Percentiles rank a stretch among this genome's conserved stretches.
These are phyloP conservation scores for Cyprinodon diabolis DNA, from an alignment of 2,797 vertebrate genomes.

Conservation along the genomic window DNA sequence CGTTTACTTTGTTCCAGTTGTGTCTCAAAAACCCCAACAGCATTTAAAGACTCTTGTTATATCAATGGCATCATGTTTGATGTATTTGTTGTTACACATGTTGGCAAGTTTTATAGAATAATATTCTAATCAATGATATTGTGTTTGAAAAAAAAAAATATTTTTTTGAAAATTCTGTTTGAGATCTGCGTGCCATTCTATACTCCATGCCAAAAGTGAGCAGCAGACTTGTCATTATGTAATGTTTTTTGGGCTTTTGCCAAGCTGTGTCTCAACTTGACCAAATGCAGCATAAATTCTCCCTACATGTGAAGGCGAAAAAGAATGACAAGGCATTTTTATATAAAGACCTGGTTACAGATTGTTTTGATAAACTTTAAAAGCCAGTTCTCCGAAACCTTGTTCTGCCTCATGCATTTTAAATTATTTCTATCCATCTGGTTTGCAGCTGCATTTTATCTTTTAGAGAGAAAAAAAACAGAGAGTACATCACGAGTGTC, in stretches of 20 bases:
- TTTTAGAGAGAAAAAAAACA: conserved; percentile 20
- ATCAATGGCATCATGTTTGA: background rate
- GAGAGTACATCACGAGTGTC: conserved; percentile 20
- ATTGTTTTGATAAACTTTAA: conserved; percentile 60
- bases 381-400: conserved; percentile 40
- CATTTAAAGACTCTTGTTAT: background rate
- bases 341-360: conserved; percentile 19
- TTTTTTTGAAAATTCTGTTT: background rate
- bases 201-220: background rate
- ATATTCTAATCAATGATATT: background rate
- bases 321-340: conserved; percentile 39
- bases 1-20: background rate
- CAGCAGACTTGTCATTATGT: background rate
- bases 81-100: background rate
- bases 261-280: background rate
- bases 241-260: background rate
- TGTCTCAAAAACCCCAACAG: background rate
- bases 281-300: background rate
- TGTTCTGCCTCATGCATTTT: conserved; percentile 26
- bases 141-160: background rate
- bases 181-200: background rate
- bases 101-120: background rate
- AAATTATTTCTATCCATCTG: conserved; percentile 51
- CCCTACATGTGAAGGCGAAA: background rate
- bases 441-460: conserved; percentile 60